phyloP scores from a whole-genome alignment of 2,113 vertebrate genomes.

The Menidia beryllina region DNA sequence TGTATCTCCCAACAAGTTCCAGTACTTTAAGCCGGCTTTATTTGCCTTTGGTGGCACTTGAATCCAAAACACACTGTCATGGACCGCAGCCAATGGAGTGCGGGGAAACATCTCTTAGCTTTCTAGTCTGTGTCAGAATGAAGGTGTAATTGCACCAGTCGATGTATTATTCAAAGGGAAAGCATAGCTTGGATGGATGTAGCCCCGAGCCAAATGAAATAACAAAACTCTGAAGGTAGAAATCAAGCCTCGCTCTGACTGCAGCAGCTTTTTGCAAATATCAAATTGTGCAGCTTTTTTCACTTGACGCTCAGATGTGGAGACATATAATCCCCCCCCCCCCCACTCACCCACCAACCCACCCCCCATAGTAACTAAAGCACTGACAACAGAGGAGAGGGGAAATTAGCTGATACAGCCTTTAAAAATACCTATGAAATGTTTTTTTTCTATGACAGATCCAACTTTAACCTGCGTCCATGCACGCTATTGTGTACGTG shows the following conservation, averaged over 20 bases:
- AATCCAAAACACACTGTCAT: conserved; percentile 37
- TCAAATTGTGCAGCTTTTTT: conserved; percentile 13
- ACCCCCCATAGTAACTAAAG: background rate
- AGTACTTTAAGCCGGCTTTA: conserved; percentile 47
- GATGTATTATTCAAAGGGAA: conserved; percentile 68
- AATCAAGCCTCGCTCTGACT: conserved; percentile 20
- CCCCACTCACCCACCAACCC: too few species aligned
- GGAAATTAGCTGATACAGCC: background rate
- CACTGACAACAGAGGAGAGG: background rate
- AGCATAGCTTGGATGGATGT: conserved; percentile 38
- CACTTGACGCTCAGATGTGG: conserved; percentile 22
- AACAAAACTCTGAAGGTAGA: conserved; percentile 23
- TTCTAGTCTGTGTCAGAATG: conserved; percentile 54
- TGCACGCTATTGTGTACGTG: background rate
- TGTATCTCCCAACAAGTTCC: conserved; percentile 68
- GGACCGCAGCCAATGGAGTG: conserved; percentile 51
- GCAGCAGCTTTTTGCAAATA: conserved; percentile 12
- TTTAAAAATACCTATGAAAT: background rate
- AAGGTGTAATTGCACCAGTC: conserved; percentile 65
- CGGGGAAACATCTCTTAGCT: conserved; percentile 59
- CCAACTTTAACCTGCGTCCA: background rate
- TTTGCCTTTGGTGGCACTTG: conserved; percentile 9
- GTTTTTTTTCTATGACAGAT: background rate
- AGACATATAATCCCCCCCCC: conserved; percentile 1
- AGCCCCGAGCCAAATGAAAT: conserved; percentile 35